phyloP scores from a whole-genome alignment of 30 jellyfish, hydroid and myxozoan species.

The Hydractinia symbiolongicarpus region DNA sequence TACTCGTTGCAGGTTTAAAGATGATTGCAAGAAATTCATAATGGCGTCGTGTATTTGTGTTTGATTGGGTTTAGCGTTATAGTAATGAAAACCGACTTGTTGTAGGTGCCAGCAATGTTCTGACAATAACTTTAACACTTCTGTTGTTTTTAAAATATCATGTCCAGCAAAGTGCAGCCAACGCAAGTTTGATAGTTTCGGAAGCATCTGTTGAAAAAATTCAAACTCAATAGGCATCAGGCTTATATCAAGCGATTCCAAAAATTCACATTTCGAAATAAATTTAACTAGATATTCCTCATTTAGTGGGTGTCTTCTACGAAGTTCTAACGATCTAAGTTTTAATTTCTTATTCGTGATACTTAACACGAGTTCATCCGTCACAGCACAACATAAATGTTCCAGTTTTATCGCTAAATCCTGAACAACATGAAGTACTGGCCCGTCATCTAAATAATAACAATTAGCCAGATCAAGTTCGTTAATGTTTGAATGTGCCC shows the following conservation, averaged over 20 bases:
- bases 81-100: constrained; percentile 7
- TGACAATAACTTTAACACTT: background rate
- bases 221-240: constrained; percentile 3
- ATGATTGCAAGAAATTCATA: background rate
- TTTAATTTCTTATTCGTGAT: background rate
- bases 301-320: constrained; percentile 19
- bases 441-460: constrained; percentile 8
- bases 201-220: background rate
- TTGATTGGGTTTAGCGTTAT: background rate
- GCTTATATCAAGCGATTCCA: constrained; percentile 15
- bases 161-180: constrained; percentile 19
- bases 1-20: background rate
- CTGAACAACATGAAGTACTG: background rate
- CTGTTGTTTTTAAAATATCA: background rate
- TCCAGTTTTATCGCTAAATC: background rate
- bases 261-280: background rate
- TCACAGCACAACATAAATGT: background rate
- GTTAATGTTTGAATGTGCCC: background rate
- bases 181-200: constrained; percentile 3
- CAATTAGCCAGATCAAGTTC: constrained; percentile 12
- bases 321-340: background rate
- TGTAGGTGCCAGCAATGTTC: background rate
- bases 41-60: background rate
- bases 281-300: background rate
- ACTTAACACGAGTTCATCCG: background rate